Base-by-base conservation (phyloP, 2,797 vertebrate species). In the Sebastes goodei region DNA sequence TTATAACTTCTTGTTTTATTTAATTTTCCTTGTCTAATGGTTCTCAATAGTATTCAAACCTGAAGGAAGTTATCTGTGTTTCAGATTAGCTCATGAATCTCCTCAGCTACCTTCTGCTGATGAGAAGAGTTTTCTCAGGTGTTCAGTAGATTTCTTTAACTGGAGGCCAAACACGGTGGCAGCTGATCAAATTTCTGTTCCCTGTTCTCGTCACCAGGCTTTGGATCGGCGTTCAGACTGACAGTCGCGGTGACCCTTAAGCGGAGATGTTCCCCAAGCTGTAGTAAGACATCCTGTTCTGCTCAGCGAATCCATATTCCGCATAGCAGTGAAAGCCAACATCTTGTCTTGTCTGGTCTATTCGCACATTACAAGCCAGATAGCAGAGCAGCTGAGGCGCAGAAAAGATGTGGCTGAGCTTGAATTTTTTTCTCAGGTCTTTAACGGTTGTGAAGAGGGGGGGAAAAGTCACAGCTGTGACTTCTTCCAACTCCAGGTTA, bases 281-380 rank as follows among this genome's bases (percentile, higher is more conserved):
- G 80, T 10, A 73, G 79, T 65, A 29, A 89, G 86, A 87, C 87
- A 62, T 83, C 81, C 80, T 86, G 88, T 87, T 88, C 86, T 76
- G 77, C 66, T 85, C 87, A 4, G 63, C 0, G 49, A 88, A 60
- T 65, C 70, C 80, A 68, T 33, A 49, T 61, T 78, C 79, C 1
- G 35, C 69, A 32, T 1, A 2, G 71, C 72, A 12, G 63, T 0
- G 71, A 59, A 73, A 59, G 86, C 88, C 82, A 87, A 73, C 79
- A 75, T 85, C 86, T 78, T 20, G 81, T 80, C 78, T 64, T 67
- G 10, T 49, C 38, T 29, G 66, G 81, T 79, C 76, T 77, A 27
- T 77, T 88, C 72, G 49, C 87, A 87, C 86, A 30, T 85, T 70
- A 46, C 2, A 59, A 79, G 81, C 67, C 86, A 83, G 83, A 89